Evolutionary conservation across 2,888 invertebrate genomes (phyloP).

Genomic region (Celastrina argiolus): DNA sequence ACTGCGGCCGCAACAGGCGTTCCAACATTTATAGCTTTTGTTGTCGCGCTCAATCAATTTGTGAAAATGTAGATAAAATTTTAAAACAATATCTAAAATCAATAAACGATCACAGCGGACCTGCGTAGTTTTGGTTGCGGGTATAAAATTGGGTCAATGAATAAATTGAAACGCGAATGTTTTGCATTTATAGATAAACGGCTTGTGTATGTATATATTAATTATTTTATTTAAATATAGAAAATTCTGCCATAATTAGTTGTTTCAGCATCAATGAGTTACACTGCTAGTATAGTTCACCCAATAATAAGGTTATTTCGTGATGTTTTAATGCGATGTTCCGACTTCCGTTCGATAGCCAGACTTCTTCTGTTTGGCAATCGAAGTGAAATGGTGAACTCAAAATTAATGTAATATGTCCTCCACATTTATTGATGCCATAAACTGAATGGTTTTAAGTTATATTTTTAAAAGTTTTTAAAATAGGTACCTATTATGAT

Average conservation of each 20-base stretch:
- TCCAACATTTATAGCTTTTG: not conserved
- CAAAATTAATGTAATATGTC: no score
- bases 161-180: conserved; percentile 45
- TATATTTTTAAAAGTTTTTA: no score
- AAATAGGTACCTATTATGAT: no score
- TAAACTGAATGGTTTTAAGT: no score
- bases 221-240: conserved; percentile 27
- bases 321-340: no score
- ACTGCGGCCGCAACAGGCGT: not conserved
- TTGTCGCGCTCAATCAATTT: conserved; percentile 5
- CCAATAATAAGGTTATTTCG: no score
- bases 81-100: conserved; percentile 47
- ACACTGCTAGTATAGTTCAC: not conserved
- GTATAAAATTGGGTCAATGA: conserved; percentile 52
- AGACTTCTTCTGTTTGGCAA: no score
- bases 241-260: conserved; percentile 27
- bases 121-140: conserved; percentile 55
- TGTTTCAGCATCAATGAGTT: not conserved
- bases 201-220: conserved; percentile 26
- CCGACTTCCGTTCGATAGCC: no score
- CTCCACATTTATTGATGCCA: no score
- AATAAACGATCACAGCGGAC: conserved; percentile 58
- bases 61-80: conserved; percentile 24
- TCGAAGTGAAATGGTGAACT: no score
- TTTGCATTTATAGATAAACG: conserved; percentile 33